These are phyloP conservation scores for Eulemur albifrons DNA, from an alignment of 2,797 vertebrate species.

Conservation along the genomic window DNA sequence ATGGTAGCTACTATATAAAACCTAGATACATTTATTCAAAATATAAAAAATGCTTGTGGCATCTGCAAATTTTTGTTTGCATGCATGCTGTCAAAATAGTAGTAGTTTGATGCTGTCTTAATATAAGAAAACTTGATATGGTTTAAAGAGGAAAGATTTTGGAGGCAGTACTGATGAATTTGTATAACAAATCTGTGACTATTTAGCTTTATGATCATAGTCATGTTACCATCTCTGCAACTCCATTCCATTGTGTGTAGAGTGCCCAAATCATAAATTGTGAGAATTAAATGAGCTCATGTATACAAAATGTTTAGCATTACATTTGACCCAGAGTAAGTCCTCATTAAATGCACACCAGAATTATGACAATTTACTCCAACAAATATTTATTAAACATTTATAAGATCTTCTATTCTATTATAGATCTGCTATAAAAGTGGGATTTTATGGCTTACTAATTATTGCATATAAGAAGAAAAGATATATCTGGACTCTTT, in stretches of 20 bases:
- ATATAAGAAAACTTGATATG: not conserved
- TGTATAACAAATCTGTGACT: not conserved
- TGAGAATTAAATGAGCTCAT: not conserved
- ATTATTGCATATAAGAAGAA: not conserved
- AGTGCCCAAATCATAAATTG: not conserved
- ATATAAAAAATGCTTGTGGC: not conserved
- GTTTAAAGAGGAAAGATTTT: not conserved
- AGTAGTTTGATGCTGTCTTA: not conserved
- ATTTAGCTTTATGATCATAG: not conserved
- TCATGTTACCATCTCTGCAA: not conserved
- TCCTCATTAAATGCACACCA: not conserved
- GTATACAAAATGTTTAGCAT: not conserved
- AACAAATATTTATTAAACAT: not conserved
- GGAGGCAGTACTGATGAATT: not conserved
- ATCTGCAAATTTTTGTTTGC: not conserved
- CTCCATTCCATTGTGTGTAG: not conserved
- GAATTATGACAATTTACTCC: not conserved
- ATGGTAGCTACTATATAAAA: not conserved
- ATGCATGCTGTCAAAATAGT: not conserved
- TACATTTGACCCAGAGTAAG: not conserved
- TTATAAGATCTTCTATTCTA: not conserved
- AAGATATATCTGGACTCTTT: not conserved
- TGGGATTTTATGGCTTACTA: not conserved
- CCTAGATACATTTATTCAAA: not conserved
- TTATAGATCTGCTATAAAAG: not conserved